phyloP scores from a whole-genome alignment of 2,888 invertebrate species.

The Brenthis daphne region DNA sequence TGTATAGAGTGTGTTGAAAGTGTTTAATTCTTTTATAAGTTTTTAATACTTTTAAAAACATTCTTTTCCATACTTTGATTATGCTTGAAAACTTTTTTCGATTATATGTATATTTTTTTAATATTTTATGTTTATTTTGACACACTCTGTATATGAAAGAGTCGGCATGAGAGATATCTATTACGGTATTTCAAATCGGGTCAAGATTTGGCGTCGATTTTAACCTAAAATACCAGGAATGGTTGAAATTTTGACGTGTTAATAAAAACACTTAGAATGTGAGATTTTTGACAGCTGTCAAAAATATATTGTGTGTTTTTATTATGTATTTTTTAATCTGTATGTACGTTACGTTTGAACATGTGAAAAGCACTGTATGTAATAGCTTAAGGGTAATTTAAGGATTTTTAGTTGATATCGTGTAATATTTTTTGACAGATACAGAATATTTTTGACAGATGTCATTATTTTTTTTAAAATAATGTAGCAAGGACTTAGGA shows the following conservation, averaged over 20 bases:
- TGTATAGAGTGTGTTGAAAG: no score
- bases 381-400: constrained; percentile 5
- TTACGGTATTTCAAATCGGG: constrained; percentile 23
- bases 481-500: constrained; percentile 6
- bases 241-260: no score
- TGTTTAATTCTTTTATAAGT: no score
- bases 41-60: no score
- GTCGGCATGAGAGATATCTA: constrained; percentile 33
- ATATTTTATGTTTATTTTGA: not conserved
- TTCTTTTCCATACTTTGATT: no score
- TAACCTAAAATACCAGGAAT: no score
- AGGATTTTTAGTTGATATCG: constrained; percentile 2
- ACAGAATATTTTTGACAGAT: constrained; percentile 31
- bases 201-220: not conserved
- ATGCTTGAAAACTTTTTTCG: no score
- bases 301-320: constrained; percentile 21
- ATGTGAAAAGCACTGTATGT: constrained; percentile 14
- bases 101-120: not conserved
- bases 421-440: constrained; percentile 8
- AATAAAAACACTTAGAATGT: not conserved
- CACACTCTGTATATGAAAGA: constrained; percentile 21
- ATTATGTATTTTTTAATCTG: constrained; percentile 7
- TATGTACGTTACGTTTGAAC: constrained; percentile 9
- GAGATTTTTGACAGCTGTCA: constrained; percentile 28
- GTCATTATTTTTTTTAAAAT: constrained; percentile 14